Base-by-base conservation (phyloP, 2,888 invertebrate genomes). In the Didymodactylos carnosus region DNA sequence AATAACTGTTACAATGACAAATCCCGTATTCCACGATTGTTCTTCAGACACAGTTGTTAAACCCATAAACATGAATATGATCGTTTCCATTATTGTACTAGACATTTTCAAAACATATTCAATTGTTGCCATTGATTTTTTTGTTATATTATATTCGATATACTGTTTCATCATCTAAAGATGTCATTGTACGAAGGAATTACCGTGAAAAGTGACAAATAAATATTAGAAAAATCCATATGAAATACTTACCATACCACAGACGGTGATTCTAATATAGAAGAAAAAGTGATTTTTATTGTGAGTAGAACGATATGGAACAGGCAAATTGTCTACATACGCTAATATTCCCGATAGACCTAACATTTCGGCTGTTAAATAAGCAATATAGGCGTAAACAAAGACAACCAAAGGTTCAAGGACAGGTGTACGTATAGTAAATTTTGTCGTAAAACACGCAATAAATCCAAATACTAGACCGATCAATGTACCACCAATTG, bases 41-140 rank as follows among this genome's bases (percentile, higher is more conserved):
- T 87, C 87, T 81, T 91, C 90, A 81, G 92, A 91, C 77, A 84
- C 91, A 0, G 95, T 95, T n/a, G 94, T 93, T 29, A 97, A 92
- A 8, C 97, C 97, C 75, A 98, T 88, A 85, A 97, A 95, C 91
- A 98, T 94, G 85, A 98, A 98, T 82, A 98, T 97, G 82, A 97
- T 92, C 6, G 95, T 97, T 85, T 98, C 98, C 8, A 94, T 92
- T 4, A 92, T 91, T 78, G 92, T 93, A 75, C 94, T 93, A 79
- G 97, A 84, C 95, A 98, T 95, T 86, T 97, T 98, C 89, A 97
- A 91, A 73, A 95, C 92, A 83, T 97, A 97, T 84, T 95, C 97
- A 78, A 97, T 91, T 13, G 97, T 95, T 16, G 94, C 94, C 82
- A 94, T 93, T 0, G 95, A 95, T 82, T 95, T 95, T 85, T 91